Conservation (phyloP, 2,888 invertebrate species). For the Synanthedon andrenaeformis region DNA sequence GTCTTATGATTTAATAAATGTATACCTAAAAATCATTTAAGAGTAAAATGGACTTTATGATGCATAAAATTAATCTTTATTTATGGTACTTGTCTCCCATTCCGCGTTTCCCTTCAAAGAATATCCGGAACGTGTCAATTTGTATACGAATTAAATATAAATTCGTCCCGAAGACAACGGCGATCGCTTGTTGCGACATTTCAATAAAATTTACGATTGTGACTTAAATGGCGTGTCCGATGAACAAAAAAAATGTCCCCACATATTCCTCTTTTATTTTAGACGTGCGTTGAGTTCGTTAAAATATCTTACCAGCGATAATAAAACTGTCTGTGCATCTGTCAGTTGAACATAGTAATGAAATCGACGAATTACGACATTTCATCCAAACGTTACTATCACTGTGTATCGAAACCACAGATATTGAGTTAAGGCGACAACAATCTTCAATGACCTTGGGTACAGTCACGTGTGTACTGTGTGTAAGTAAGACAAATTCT, state of each 20-base stretch:
- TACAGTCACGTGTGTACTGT: no score
- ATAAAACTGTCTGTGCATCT: conserved; percentile 55
- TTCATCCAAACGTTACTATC: background rate
- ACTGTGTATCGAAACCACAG: no score
- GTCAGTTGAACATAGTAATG: conserved; percentile 37
- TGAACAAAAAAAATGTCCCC: conserved; percentile 55
- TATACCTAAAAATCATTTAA: no score
- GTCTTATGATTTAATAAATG: no score
- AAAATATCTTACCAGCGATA: conserved; percentile 59
- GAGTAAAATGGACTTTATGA: no score
- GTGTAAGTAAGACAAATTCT: no score
- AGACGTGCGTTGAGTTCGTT: conserved; percentile 57
- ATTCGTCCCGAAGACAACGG: conserved; percentile 67
- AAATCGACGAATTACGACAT: conserved; percentile 35
- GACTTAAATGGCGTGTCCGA: conserved; percentile 66
- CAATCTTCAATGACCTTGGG: no score
- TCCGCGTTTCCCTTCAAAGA: conserved; percentile 29
- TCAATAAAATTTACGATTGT: conserved; percentile 71
- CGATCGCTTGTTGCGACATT: conserved; percentile 66
- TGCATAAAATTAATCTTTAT: conserved; percentile 1
- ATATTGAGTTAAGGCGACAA: no score
- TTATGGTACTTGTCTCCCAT: background rate
- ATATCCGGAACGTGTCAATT: conserved; percentile 61
- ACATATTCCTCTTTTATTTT: conserved; percentile 62
- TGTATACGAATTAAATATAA: conserved; percentile 70